Conservation (phyloP, 2,113 vertebrate genomes). For the Cricetomys ansorgei region DNA sequence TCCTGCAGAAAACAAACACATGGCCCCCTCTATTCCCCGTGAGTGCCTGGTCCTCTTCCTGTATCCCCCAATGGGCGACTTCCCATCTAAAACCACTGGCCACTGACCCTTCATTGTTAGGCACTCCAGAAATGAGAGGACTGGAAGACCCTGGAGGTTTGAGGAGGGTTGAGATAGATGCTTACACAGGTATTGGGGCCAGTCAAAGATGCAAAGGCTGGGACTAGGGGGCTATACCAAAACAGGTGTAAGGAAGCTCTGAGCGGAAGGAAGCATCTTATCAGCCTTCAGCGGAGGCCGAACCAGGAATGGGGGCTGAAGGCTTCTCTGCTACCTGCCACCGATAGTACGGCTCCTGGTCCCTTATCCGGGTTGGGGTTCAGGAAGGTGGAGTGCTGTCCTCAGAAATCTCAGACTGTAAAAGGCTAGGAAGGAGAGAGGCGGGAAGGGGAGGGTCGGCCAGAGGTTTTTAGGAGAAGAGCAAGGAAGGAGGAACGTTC, state of each 20-base stretch:
- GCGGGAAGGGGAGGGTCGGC: neutral
- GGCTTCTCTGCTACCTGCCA: neutral
- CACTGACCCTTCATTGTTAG: conserved; percentile 36
- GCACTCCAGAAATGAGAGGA: neutral
- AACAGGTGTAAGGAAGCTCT: neutral
- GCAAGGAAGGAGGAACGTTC: neutral
- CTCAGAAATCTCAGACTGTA: neutral
- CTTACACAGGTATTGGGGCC: neutral
- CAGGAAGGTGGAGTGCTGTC: neutral
- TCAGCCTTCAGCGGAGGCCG: neutral
- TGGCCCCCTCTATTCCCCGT: neutral
- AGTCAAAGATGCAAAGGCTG: neutral
- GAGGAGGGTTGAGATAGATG: neutral
- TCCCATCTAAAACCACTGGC: conserved; percentile 10
- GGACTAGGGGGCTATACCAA: neutral
- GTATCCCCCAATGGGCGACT: neutral
- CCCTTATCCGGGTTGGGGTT: neutral
- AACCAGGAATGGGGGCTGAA: neutral
- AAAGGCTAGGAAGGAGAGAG: neutral
- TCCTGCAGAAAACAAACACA: neutral
- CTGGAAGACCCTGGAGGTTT: neutral
- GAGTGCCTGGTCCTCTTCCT: neutral
- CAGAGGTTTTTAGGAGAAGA: conserved; percentile 4
- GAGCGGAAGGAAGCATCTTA: neutral
- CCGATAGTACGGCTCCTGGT: neutral